Evolutionary conservation across 1,140 invertebrate genomes (phyloP), one percentile per base, ranked within the genome.

Genomic region (Drosophila guanche): DNA sequence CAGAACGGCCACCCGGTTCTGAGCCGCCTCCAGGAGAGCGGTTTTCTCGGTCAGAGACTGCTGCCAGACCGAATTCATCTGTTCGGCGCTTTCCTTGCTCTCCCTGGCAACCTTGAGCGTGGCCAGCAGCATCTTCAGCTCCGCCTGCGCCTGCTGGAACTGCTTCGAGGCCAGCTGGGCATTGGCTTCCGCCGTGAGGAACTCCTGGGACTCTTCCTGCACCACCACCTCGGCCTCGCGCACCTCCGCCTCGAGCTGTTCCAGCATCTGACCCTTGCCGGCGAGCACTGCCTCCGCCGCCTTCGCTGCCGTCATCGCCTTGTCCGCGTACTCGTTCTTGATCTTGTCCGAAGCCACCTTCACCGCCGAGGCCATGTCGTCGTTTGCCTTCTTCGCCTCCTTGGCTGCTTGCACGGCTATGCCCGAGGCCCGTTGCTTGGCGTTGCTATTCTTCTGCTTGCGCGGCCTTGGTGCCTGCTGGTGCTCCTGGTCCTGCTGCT

Each of bases 181-280:
- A 27, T 83, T 83, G 5, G 43, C 8, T 8, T 88, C 75, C 12
- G 68, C 71, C 0, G 50, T 25, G 40, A 5, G 5, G 0, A 88
- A 33, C 8, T 78, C 76, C 1, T 69, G 55, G 0, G 61, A 25
- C 22, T 89, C 83, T 25, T 81, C 78, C 7, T 79, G 75, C n/a
- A 83, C 51, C 7, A 88, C 58, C 1, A 56, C 5, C 29, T 76
- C 63, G 0, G 63, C 84, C 48, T 83, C 84, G 0, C 67, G 71
- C 3, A 88, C 75, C 60, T 88, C 84, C 20, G 77, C 59, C 23
- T 88, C 84, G 27, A 88, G 53, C 22, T 88, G 83, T 29, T 83
- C 57, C 4, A 88, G 50, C 3, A 83, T 40, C 12, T 88, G 83
- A 1, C 23, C 14, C 40, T 88, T 88, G 0, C 59, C 48, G 0